Evolutionary conservation across 2,113 vertebrate species (phyloP).

Genomic region (Otus sunia): DNA sequence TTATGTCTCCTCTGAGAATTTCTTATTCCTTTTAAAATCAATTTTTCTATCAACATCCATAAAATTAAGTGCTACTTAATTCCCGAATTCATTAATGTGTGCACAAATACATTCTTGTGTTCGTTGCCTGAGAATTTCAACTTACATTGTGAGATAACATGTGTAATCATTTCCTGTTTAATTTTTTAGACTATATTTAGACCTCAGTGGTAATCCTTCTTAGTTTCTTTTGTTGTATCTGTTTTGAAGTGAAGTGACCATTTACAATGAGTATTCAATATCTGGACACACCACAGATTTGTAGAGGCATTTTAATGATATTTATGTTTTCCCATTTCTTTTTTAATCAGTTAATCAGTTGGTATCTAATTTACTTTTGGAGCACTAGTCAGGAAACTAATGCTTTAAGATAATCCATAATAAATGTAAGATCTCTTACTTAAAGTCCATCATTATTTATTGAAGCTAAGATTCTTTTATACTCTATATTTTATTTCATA

Average conservation of each 20-base stretch:
- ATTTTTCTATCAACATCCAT: neutral
- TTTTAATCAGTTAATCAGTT: neutral
- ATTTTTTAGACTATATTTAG: neutral
- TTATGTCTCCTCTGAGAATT: neutral
- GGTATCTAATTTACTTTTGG: neutral
- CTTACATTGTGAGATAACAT: neutral
- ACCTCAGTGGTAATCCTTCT: neutral
- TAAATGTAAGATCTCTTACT: neutral
- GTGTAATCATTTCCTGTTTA: neutral
- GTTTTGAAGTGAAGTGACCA: neutral
- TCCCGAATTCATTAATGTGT: neutral
- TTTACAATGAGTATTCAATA: neutral
- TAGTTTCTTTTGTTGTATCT: neutral
- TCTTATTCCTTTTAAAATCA: neutral
- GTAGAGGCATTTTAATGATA: neutral
- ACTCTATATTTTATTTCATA: neutral
- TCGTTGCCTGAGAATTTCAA: neutral
- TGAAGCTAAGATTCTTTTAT: neutral
- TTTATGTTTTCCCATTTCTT: neutral
- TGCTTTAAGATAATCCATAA: neutral
- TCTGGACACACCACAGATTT: neutral
- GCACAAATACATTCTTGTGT: neutral
- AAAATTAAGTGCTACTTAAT: neutral
- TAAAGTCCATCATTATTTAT: neutral
- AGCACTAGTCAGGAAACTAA: neutral